Base-by-base conservation (phyloP, 1,140 invertebrate species). In the Halictus rubicundus region DNA sequence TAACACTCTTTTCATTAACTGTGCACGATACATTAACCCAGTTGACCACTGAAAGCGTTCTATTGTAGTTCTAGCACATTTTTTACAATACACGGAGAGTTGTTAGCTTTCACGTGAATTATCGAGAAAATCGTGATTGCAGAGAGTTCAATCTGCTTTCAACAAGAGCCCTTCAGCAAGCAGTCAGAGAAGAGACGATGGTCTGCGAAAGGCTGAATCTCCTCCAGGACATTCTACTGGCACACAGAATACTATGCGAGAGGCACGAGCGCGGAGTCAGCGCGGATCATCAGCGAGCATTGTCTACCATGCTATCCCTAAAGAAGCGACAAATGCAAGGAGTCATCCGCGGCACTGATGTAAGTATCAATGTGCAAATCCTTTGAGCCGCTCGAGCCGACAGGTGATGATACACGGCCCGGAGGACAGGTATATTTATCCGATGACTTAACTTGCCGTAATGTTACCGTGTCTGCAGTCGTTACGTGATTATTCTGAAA, bases 271-370 rank as follows among this genome's bases (percentile, higher is more conserved):
- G 95, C 84, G 95, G 95, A 32, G 94, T 96, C 0, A 94, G 95
- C 19, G 93, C 94, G 27, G 96, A 96, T 90, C 96, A 96, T 89
- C 95, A 96, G 84, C 94, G 93, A 65, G 96, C 95, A 4, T 90
- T 96, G 10, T 94, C 95, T 5, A 96, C 95, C 78, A 96, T 96
- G 95, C 89, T 96, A 10, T 93, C 94, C 6, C 93, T 96, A 74
- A 96, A 96, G 86, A 96, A 96, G 86, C 93, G 95, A 73, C 95
- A 95, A 88, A 95, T 96, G 92, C 95, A 96, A 86, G 95, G 95
- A 12, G 95, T 95, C 32, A 95, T 96, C 39, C 92, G 94, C 75
- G 94, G 94, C 7, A 93, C 93, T 46, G 94, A 95, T 90, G 94
- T 95, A 91, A 90, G 93, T 91, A 57, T 57, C 8, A 57, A n/a